These are phyloP conservation scores for Ispidina picta DNA, from an alignment of 2,797 vertebrate genomes.

Conservation along the genomic window DNA sequence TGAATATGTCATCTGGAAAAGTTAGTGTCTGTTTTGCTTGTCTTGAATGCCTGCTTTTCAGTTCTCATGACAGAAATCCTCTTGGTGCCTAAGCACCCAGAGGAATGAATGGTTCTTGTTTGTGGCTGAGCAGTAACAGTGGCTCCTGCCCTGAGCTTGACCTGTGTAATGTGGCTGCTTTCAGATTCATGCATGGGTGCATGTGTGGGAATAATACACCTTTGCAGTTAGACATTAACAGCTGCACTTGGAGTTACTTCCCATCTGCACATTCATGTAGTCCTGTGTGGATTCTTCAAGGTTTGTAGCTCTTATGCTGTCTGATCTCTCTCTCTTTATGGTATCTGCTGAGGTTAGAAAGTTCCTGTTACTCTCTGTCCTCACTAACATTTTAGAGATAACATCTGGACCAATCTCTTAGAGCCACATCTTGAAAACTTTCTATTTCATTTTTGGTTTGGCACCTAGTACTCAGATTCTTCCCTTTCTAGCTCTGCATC, in stretches of 20 bases:
- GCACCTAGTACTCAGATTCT: not conserved
- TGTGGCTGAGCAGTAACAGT: not conserved
- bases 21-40: not conserved
- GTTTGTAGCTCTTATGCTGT: not conserved
- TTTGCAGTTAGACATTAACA: constrained; percentile 43
- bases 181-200: not conserved
- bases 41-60: not conserved
- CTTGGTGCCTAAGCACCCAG: not conserved
- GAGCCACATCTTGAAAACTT: not conserved
- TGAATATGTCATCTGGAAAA: not conserved
- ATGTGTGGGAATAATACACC: not conserved
- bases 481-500: not conserved
- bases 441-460: not conserved
- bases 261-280: not conserved
- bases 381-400: not conserved
- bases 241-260: not conserved
- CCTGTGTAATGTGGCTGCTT: not conserved
- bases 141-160: not conserved
- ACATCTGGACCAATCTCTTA: not conserved
- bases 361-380: not conserved
- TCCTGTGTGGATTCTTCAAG: not conserved
- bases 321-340: not conserved
- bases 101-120: not conserved
- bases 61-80: not conserved
- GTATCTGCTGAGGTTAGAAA: not conserved